phyloP scores from a whole-genome alignment of 2,797 vertebrate genomes.

The Channallabes apus region DNA sequence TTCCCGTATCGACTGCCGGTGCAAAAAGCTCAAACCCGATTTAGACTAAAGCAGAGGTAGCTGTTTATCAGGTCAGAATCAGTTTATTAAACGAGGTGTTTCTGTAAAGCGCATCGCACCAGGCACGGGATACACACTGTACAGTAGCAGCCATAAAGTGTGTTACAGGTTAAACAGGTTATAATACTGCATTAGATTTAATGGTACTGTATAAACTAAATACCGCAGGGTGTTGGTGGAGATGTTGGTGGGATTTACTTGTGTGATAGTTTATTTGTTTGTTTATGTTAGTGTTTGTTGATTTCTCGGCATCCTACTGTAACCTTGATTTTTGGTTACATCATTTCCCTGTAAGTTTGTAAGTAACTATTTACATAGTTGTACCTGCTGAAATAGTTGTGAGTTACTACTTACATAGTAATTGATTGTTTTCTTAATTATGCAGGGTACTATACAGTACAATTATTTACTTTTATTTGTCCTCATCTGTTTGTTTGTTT shows the following conservation, averaged over 20 bases:
- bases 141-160: not conserved
- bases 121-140: not conserved
- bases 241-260: not conserved
- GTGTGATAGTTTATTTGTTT: not conserved
- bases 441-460: not conserved
- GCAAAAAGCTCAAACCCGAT: not conserved
- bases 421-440: not conserved
- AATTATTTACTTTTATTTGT: not conserved
- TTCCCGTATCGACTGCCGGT: constrained; percentile 10
- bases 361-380: no score
- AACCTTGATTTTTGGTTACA: not conserved
- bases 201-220: no score
- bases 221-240: not conserved
- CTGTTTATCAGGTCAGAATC: constrained; percentile 7
- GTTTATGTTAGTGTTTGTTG: not conserved
- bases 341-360: no score
- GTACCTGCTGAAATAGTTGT: no score
- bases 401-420: not conserved
- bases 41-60: not conserved
- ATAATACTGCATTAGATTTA: not conserved
- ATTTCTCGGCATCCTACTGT: not conserved
- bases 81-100: not conserved
- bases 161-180: not conserved
- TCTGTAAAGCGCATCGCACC: not conserved
- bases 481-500: not conserved